A percentile compares a stretch with the other conserved stretches of the same genome.
Evolutionary conservation across 1,140 invertebrate species (phyloP).

Genomic region (Thaumatotibia leucotreta): DNA sequence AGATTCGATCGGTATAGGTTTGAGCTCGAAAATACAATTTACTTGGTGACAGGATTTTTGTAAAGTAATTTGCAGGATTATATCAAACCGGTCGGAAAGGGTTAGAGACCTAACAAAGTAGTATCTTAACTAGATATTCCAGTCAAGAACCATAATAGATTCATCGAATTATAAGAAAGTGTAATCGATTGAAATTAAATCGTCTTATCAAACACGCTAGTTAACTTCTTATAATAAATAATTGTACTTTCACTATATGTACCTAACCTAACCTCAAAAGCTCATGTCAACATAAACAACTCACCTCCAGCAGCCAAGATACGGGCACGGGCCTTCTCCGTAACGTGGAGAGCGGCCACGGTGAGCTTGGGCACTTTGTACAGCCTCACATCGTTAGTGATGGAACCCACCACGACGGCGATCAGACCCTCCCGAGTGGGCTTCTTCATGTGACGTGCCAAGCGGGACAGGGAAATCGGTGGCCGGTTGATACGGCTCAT

Average conservation of each 20-base stretch:
- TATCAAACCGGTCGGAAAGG: too few relatives aligned
- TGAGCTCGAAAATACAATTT: too few relatives aligned
- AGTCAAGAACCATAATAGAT: too few relatives aligned
- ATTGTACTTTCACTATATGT: not conserved
- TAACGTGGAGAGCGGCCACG: constrained; percentile 94
- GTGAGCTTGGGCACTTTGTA: constrained; percentile 94
- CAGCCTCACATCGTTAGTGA: constrained; percentile 97
- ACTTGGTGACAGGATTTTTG: too few relatives aligned
- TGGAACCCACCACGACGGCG: constrained; percentile 95
- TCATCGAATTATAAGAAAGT: too few relatives aligned
- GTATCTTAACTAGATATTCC: too few relatives aligned
- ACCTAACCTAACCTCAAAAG: not conserved
- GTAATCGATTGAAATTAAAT: too few relatives aligned
- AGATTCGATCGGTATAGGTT: too few relatives aligned
- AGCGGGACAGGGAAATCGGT: constrained; percentile 92
- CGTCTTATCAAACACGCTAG: too few relatives aligned
- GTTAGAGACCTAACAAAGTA: too few relatives aligned
- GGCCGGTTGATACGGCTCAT: constrained; percentile 98
- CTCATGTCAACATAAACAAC: constrained; percentile 19
- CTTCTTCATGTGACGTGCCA: constrained; percentile 92
- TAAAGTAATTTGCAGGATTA: too few relatives aligned
- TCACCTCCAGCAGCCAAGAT: constrained; percentile 95
- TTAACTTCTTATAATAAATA: too few relatives aligned
- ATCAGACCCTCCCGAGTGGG: constrained; percentile 89
- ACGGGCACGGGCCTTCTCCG: constrained; percentile 94